Conservation (phyloP, 2,888 invertebrate genomes). For the Spatulosminthurus flaviceps region DNA sequence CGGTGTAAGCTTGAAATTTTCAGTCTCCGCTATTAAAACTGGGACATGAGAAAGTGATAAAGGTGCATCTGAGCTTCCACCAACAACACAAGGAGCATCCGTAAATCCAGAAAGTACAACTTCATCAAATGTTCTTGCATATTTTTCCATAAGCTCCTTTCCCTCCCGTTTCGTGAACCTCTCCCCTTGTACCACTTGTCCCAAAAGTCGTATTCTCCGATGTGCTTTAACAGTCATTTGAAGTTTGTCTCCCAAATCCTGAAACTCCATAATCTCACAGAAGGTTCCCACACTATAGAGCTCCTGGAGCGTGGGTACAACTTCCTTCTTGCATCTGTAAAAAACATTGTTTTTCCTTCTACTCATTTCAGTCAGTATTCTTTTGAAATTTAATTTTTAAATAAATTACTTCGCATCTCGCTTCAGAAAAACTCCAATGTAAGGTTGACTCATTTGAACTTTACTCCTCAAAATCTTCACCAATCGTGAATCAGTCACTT, state of each 20-base stretch:
- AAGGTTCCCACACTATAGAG: constrained; percentile 93
- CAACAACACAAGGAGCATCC: constrained; percentile 13
- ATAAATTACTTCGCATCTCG: constrained; percentile 86
- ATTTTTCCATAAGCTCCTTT: neutral
- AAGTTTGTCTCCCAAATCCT: constrained; percentile 89
- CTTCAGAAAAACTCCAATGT: constrained; percentile 95
- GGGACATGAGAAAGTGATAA: too few relatives aligned
- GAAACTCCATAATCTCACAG: constrained; percentile 97
- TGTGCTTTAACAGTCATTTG: constrained; percentile 95
- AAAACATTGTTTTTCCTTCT: too few relatives aligned
- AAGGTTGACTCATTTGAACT: constrained; percentile 95
- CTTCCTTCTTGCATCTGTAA: constrained; percentile 78
- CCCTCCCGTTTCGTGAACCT: constrained; percentile 43
- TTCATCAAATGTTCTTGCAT: neutral
- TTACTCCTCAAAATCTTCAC: constrained; percentile 91
- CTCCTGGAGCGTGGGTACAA: constrained; percentile 84
- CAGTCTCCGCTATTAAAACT: constrained; percentile 91
- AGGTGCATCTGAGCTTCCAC: constrained; percentile 45
- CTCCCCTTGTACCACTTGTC: constrained; percentile 78
- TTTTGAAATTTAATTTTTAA: too few relatives aligned
- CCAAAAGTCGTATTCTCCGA: constrained; percentile 82
- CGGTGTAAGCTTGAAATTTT: constrained; percentile 87
- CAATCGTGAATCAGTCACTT: constrained; percentile 85
- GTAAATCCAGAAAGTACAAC: neutral
- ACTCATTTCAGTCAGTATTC: too few relatives aligned